Base-by-base conservation (phyloP, 2,888 invertebrate genomes). In the Odontocerum albicorne region DNA sequence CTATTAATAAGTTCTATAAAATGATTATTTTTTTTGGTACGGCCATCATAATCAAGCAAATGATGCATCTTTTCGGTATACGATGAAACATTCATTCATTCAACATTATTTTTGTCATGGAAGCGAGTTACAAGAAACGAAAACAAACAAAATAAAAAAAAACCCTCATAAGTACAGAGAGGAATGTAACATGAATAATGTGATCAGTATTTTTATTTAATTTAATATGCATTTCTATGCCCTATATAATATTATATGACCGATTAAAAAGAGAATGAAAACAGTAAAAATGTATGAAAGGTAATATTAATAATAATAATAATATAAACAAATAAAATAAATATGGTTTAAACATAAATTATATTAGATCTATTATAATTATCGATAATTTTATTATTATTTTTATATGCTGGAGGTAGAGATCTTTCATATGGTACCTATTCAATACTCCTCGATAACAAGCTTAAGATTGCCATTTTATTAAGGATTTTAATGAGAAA, bases 21-120 rank as follows among this genome's bases (percentile, higher is more conserved):
- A 10, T 27, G 27, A 27, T 7, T 4, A 7, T 27, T 27, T 27
- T 49, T 52, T 52, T 52, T 52, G 52, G 52, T 52, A 52, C 52
- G 20, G 35, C 33, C 7, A 35, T 46, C 19, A 35, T 46, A 10
- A 35, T 46, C 33, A 46, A 46, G 46, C 46, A 8, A 46, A n/a
- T 10, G 27, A 27, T n/a, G n/a, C n/a, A n/a, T n/a, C n/a, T n/a
- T n/a, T n/a, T n/a, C n/a, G n/a, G n/a, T n/a, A n/a, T n/a, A n/a
- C n/a, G n/a, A n/a, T n/a, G n/a, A n/a, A n/a, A n/a, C n/a, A n/a
- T n/a, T n/a, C 27, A 27, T 27, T 7, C 27, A 27, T 7, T 27
- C 27, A 27, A 7, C 10, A 27, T 27, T 27, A 27, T 35, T 21
- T 21, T 39, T 52, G 52, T 52, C 52, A 52, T 52, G 52, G 52